phyloP scores from a whole-genome alignment of 2,113 vertebrate species.

The Cephalophus harveyi region DNA sequence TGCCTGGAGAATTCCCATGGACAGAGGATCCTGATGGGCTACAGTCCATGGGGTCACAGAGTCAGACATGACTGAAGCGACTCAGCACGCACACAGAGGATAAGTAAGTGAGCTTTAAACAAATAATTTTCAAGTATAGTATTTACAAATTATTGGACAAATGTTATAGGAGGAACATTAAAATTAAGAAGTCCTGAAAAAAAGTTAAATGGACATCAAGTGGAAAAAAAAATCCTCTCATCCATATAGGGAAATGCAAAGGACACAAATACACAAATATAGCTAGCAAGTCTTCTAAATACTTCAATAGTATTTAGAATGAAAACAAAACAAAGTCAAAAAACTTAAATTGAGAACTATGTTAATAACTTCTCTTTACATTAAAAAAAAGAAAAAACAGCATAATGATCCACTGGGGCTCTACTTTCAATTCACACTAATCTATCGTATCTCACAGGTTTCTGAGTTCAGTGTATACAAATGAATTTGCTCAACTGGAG shows the following conservation, averaged over 20 bases:
- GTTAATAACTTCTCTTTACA: background rate
- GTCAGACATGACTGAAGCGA: background rate
- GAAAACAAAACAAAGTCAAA: conserved; percentile 19
- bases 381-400: background rate
- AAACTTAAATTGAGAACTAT: background rate
- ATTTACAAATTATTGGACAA: background rate
- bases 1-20: background rate
- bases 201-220: background rate
- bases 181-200: background rate
- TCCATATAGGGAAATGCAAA: background rate
- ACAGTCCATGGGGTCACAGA: background rate
- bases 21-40: background rate
- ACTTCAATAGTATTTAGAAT: background rate
- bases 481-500: conserved; percentile 32
- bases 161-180: background rate
- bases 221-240: background rate
- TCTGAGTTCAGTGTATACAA: conserved; percentile 39
- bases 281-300: background rate
- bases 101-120: background rate
- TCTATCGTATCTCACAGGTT: conserved; percentile 5
- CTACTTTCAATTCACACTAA: conserved; percentile 24
- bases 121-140: conserved; percentile 11
- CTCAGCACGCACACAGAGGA: background rate
- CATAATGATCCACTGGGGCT: background rate
- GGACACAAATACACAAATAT: background rate